Conservation (phyloP, 2,797 vertebrate genomes). For the Bucorvus abyssinicus region DNA sequence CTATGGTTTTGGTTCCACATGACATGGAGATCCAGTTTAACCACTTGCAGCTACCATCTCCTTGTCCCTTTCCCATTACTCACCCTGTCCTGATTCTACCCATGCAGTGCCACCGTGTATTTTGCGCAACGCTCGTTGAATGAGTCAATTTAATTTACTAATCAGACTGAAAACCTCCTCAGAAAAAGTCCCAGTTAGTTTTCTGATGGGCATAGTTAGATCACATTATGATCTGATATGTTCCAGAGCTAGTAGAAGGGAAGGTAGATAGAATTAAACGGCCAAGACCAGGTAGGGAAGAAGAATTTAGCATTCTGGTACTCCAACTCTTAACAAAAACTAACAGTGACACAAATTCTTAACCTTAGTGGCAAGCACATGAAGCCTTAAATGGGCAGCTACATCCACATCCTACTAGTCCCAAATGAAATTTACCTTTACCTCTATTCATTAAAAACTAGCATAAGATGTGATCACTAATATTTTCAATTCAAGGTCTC, state of each 20-base stretch:
- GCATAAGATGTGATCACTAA: background rate
- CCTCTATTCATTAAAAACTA: background rate
- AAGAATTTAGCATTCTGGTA: background rate
- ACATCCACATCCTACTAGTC: background rate
- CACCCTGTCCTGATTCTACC: background rate
- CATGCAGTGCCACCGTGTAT: fast-evolving
- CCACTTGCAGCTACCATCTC: background rate
- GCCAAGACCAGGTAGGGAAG: background rate
- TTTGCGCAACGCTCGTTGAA: background rate
- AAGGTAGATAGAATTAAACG: background rate
- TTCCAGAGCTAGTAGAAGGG: background rate
- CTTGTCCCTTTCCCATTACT: background rate
- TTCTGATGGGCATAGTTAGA: background rate
- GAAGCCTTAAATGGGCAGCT: background rate
- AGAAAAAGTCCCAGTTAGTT: background rate
- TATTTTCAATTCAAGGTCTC: background rate
- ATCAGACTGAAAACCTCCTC: background rate
- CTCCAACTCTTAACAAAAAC: background rate
- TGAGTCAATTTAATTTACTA: background rate
- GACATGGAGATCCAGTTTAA: background rate
- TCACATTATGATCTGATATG: fast-evolving
- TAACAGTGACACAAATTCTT: background rate
- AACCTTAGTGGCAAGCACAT: background rate
- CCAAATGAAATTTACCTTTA: background rate
- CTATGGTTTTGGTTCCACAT: background rate